Conservation (phyloP, 2,888 invertebrate species). For the Clistopyga incitator region DNA sequence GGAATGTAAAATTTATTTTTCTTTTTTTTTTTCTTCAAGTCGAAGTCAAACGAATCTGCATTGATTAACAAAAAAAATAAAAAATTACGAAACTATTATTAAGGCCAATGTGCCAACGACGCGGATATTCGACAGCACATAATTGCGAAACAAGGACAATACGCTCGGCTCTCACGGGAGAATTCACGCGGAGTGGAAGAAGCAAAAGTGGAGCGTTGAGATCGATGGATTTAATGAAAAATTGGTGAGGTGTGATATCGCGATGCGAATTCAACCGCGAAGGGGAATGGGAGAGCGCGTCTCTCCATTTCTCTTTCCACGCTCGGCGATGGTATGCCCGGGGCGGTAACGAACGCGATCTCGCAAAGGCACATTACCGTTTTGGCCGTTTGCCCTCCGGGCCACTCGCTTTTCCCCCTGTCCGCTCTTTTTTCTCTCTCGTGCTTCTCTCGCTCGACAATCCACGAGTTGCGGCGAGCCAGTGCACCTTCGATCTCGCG, state of each 20-base stretch:
- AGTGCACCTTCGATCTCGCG: constrained; percentile 40
- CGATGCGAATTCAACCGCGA: constrained; percentile 55
- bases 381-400: constrained; percentile 64
- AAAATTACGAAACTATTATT: background rate
- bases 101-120: background rate
- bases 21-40: too few species aligned
- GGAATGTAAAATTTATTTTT: too few species aligned
- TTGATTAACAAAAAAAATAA: background rate
- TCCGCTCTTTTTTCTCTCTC: background rate
- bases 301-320: constrained; percentile 43
- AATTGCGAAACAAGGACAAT: constrained; percentile 13
- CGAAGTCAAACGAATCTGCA: background rate
- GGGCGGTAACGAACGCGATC: constrained; percentile 60
- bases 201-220: constrained; percentile 33
- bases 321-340: constrained; percentile 14
- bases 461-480: constrained; percentile 2
- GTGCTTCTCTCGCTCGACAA: background rate
- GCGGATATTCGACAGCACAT: background rate
- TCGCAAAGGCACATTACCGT: constrained; percentile 62
- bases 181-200: background rate
- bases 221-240: constrained; percentile 64
- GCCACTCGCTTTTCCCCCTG: constrained; percentile 18
- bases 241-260: constrained; percentile 47
- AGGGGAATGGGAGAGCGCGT: constrained; percentile 45
- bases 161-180: background rate